Percentiles rank a stretch among this genome's conserved stretches.
Evolutionary conservation across 2,113 vertebrate genomes (phyloP).

Genomic region (Amphilophus citrinellus): DNA sequence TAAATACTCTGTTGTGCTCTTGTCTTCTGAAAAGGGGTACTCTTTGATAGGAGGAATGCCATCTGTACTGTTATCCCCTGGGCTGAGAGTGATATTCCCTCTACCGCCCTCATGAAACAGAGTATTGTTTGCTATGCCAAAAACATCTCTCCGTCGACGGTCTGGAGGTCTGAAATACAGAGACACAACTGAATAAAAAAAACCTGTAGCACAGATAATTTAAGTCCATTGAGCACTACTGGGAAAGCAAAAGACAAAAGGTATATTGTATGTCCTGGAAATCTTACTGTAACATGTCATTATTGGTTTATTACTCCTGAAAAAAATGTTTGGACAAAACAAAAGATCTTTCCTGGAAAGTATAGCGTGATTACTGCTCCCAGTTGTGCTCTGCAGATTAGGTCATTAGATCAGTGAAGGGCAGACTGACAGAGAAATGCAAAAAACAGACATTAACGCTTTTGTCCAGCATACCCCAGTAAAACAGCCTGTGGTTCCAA

Average conservation of each 20-base stretch:
- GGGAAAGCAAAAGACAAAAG: not conserved
- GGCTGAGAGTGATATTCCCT: constrained; percentile 74
- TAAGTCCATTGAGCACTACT: not conserved
- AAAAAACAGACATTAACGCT: not conserved
- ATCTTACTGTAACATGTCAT: constrained; percentile 14
- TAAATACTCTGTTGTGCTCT: constrained; percentile 84
- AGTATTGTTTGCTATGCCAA: constrained; percentile 86
- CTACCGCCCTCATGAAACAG: constrained; percentile 65
- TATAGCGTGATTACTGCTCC: constrained; percentile 44
- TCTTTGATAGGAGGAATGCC: constrained; percentile 83
- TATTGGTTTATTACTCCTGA: constrained; percentile 15
- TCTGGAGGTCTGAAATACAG: constrained; percentile 82
- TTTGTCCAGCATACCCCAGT: not conserved
- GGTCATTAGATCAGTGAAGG: constrained; percentile 50
- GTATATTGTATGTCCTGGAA: not conserved
- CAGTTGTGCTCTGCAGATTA: constrained; percentile 54
- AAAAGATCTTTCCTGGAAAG: constrained; percentile 9
- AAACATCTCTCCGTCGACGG: constrained; percentile 89
- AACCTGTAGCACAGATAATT: not conserved
- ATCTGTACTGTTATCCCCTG: constrained; percentile 84
- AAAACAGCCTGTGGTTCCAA: not conserved
- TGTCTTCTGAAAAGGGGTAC: constrained; percentile 89
- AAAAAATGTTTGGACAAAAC: constrained; percentile 24
- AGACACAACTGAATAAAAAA: constrained; percentile 9
- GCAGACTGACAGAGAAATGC: constrained; percentile 35